Base-by-base conservation (phyloP, 2,113 vertebrate species). In the Chauna torquata region DNA sequence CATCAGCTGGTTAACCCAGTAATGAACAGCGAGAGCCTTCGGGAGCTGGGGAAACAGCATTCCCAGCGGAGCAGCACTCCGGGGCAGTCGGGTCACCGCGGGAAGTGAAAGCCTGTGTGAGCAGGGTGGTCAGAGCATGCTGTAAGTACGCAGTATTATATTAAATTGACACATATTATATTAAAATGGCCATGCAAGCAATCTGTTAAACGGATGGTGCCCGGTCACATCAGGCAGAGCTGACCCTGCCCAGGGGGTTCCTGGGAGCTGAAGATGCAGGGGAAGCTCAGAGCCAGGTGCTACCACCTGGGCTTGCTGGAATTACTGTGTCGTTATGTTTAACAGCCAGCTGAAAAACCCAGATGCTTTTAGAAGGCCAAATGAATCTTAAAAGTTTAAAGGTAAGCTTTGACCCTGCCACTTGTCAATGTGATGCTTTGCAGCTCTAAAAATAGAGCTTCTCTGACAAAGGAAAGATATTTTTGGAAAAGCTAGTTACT, bases 201-300 rank as follows among this genome's bases (percentile, higher is more conserved):
- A 7, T 19, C 62, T 34, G 0, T 25, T 4, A 22, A 49, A 28
- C 0, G 1, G 72, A 23, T 0, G 0, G 44, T 20, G 49, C 5
- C 38, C 3, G 4, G 52, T 20, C 11, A 0, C 1, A 4, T 24
- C 82, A 6, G 22, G 24, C 69, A 3, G 22, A 66, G 50, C 70
- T 45, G 54, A 16, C 27, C 57, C 71, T 58, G 23, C 52, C 19
- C 0, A 0, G 0, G 0, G 6, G 5, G 54, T 57, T 50, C 89
- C 13, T 0, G 9, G 66, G 45, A 3, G 4, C 15, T 5, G 8
- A 8, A 18, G 70, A 71, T 20, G 17, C 0, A 20, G 28, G 28
- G 52, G 28, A 6, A 8, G 65, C 50, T 3, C 49, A 24, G 24
- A 30, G 38, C 66, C 3, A 1, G n/a, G 52, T 22, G 57, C 36